Conservation (phyloP, 2,113 vertebrate genomes). For the Phycodurus eques region DNA sequence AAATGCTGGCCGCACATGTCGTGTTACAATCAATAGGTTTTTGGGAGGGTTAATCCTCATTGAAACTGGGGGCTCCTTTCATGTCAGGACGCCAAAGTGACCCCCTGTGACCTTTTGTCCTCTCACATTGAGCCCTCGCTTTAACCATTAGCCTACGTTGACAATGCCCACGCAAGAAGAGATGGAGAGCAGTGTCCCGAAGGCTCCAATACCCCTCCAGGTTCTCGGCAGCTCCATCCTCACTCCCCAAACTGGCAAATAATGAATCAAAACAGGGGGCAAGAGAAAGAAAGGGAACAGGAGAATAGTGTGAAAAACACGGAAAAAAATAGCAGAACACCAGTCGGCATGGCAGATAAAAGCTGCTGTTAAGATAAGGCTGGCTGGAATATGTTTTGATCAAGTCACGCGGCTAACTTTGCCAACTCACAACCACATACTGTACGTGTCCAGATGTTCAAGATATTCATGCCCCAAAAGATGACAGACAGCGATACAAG, state of each 20-base stretch:
- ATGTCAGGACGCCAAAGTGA: constrained; percentile 72
- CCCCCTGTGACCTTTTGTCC: constrained; percentile 77
- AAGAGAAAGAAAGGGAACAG: constrained; percentile 46
- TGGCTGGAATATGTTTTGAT: constrained; percentile 67
- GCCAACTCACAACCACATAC: constrained; percentile 56
- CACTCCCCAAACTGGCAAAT: constrained; percentile 62
- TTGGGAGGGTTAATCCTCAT: constrained; percentile 71
- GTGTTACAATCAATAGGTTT: constrained; percentile 69
- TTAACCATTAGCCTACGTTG: constrained; percentile 72
- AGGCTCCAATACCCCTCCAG: constrained; percentile 60
- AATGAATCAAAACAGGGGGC: constrained; percentile 61
- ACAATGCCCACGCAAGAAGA: constrained; percentile 70
- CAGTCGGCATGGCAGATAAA: constrained; percentile 69
- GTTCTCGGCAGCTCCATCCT: constrained; percentile 55
- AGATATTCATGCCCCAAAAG: constrained; percentile 56
- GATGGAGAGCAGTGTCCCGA: constrained; percentile 59
- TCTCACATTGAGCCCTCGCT: constrained; percentile 69
- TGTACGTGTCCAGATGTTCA: constrained; percentile 50
- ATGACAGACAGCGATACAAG: constrained; percentile 39
- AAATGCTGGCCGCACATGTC: constrained; percentile 65
- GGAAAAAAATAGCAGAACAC: constrained; percentile 70
- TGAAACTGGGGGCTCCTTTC: constrained; percentile 75
- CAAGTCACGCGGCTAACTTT: constrained; percentile 46
- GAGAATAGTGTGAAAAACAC: constrained; percentile 27
- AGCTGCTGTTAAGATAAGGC: constrained; percentile 65